These are phyloP conservation scores for Agrilus mali DNA, from an alignment of 2,888 invertebrate genomes.

Conservation along the genomic window DNA sequence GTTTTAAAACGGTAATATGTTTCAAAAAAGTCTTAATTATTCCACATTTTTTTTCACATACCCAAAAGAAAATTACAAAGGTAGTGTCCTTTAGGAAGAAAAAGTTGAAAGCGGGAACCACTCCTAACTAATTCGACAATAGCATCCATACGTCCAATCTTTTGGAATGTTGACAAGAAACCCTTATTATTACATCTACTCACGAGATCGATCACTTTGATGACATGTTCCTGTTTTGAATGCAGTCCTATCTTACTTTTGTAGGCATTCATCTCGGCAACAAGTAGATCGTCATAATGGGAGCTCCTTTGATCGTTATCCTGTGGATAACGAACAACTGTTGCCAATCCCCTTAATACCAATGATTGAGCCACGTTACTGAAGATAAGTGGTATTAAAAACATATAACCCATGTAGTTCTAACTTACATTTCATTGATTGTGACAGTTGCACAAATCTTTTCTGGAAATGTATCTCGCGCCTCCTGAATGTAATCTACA, in stretches of 20 bases:
- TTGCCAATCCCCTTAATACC: slow-evolving; percentile 83
- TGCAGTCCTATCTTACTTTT: slow-evolving; percentile 76
- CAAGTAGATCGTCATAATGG: slow-evolving; percentile 81
- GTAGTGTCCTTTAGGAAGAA: slow-evolving; percentile 88
- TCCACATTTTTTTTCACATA: slow-evolving; percentile 32
- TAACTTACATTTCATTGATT: slow-evolving; percentile 62
- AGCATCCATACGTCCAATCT: slow-evolving; percentile 81
- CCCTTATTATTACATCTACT: slow-evolving; percentile 57
- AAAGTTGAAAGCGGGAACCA: slow-evolving; percentile 86
- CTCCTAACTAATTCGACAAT: slow-evolving; percentile 95
- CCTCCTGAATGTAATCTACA: slow-evolving; percentile 94
- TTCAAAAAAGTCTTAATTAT: too few relatives aligned
- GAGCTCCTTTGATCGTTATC: slow-evolving; percentile 94
- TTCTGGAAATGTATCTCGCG: slow-evolving; percentile 86
- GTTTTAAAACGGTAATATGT: too few relatives aligned
- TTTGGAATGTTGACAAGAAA: slow-evolving; percentile 88
- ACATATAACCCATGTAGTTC: too few relatives aligned
- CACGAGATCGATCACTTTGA: slow-evolving; percentile 76
- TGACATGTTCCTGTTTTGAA: slow-evolving; percentile 75
- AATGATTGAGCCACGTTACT: slow-evolving; percentile 91
- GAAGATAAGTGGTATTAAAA: too few relatives aligned
- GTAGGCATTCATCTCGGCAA: slow-evolving; percentile 86
- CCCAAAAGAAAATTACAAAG: slow-evolving; percentile 88
- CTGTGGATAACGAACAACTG: slow-evolving; percentile 84
- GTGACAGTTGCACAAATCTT: slow-evolving; percentile 90